A percentile compares a stretch with the other conserved stretches of the same genome.
Conservation (phyloP, 2,888 invertebrate species). For the Nomada fabriciana region DNA sequence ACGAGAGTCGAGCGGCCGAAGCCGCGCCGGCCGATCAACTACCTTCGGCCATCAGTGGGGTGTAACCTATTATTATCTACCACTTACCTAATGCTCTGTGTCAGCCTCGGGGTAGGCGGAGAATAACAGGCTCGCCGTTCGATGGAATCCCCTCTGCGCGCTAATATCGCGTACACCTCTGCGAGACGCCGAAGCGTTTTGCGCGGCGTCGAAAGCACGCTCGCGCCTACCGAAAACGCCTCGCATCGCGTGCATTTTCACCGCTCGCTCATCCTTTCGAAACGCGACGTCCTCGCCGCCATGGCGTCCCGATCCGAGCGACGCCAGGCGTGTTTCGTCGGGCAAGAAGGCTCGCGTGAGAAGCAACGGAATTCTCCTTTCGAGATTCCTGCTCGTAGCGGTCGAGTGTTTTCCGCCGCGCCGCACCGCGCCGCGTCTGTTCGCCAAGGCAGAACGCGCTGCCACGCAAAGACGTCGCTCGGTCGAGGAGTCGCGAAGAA, state of each 20-base stretch:
- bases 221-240: not conserved
- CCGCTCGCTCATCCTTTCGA: not conserved
- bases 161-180: conserved; percentile 60
- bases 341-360: conserved; percentile 73
- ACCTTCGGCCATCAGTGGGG: conserved; percentile 82
- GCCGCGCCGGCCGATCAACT: conserved; percentile 77
- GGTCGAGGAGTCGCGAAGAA: not conserved
- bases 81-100: conserved; percentile 83
- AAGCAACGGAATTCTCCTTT: conserved; percentile 47
- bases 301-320: not conserved
- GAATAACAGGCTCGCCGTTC: conserved; percentile 75
- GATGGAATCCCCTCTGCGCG: conserved; percentile 61
- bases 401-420: conserved; percentile 24
- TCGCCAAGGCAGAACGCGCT: conserved; percentile 33
- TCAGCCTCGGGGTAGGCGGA: conserved; percentile 79
- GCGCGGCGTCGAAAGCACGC: conserved; percentile 10
- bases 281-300: not conserved
- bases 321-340: not conserved
- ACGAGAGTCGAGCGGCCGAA: conserved; percentile 38
- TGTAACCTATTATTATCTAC: conserved; percentile 84
- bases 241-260: not conserved
- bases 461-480: conserved; percentile 30
- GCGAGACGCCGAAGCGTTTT: conserved; percentile 15
- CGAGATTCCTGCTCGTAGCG: conserved; percentile 14
- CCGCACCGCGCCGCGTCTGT: not conserved